Evolutionary conservation across 1,140 invertebrate genomes (phyloP).

Genomic region (Apis dorsata): DNA sequence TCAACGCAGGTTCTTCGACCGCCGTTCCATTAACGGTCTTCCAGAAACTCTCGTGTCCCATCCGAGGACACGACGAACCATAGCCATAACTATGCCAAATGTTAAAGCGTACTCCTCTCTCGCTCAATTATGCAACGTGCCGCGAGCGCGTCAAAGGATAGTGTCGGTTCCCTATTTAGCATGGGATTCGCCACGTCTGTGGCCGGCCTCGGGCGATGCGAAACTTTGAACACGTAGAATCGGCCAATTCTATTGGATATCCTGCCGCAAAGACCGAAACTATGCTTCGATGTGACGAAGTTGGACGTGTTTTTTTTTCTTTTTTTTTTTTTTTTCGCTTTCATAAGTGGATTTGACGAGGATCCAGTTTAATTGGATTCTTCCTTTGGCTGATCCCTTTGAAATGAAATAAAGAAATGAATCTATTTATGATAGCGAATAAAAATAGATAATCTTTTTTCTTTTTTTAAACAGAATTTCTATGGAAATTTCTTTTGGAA

Average conservation of each 20-base stretch:
- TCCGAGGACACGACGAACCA: neutral
- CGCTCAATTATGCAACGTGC: conserved; percentile 41
- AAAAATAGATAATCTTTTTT: too few species aligned
- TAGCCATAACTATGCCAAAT: conserved; percentile 43
- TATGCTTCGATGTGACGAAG: neutral
- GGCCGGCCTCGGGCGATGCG: conserved; percentile 4
- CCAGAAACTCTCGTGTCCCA: neutral
- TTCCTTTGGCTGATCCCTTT: too few species aligned
- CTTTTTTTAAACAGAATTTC: too few species aligned
- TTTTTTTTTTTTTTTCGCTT: too few species aligned
- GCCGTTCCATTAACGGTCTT: conserved; percentile 34
- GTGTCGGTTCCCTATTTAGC: conserved; percentile 28
- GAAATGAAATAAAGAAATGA: too few species aligned
- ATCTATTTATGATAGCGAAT: too few species aligned
- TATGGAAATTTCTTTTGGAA: too few species aligned
- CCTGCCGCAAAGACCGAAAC: neutral
- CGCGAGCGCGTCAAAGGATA: conserved; percentile 33
- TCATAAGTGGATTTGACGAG: too few species aligned
- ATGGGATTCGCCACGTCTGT: conserved; percentile 18
- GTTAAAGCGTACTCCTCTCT: conserved; percentile 12
- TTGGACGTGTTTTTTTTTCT: neutral
- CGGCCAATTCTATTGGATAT: neutral
- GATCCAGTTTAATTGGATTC: too few species aligned
- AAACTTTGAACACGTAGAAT: conserved; percentile 10
- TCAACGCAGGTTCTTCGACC: conserved; percentile 21